Evolutionary conservation across 2,888 invertebrate genomes (phyloP).

Genomic region (Parnassius apollo): DNA sequence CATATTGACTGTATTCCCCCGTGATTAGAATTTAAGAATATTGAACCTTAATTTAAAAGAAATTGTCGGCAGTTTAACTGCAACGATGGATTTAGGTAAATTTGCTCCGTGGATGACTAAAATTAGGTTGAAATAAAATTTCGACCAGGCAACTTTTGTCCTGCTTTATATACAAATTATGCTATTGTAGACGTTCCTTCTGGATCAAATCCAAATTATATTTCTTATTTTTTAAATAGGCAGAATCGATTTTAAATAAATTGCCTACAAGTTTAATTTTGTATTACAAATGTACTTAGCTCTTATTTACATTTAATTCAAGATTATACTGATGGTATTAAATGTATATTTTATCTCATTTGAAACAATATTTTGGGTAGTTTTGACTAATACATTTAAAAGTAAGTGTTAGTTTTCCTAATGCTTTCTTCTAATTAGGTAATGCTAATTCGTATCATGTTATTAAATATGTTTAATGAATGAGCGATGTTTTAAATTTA

Average conservation of each 20-base stretch:
- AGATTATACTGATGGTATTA: neutral
- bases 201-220: slow-evolving; percentile 39
- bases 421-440: slow-evolving; percentile 37
- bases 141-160: slow-evolving; percentile 9
- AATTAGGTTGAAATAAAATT: slow-evolving; percentile 25
- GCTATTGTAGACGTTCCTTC: slow-evolving; percentile 22
- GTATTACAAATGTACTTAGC: neutral
- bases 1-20: slow-evolving; percentile 4
- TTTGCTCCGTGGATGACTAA: slow-evolving; percentile 17
- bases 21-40: slow-evolving; percentile 29
- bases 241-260: slow-evolving; percentile 15
- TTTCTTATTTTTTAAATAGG: slow-evolving; percentile 7
- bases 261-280: slow-evolving; percentile 11
- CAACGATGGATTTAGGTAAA: slow-evolving; percentile 43
- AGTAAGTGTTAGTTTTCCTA: slow-evolving; percentile 49
- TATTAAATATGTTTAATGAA: slow-evolving; percentile 21
- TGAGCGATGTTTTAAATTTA: slow-evolving; percentile 20
- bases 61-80: slow-evolving; percentile 60
- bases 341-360: slow-evolving; percentile 1
- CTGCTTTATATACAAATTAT: slow-evolving; percentile 10
- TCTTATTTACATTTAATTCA: too few relatives aligned
- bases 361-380: slow-evolving; percentile 19
- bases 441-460: slow-evolving; percentile 19
- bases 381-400: slow-evolving; percentile 32
- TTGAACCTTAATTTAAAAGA: slow-evolving; percentile 24